These are phyloP conservation scores for Polydrusus tereticollis DNA, from an alignment of 2,888 invertebrate genomes.

Conservation along the genomic window DNA sequence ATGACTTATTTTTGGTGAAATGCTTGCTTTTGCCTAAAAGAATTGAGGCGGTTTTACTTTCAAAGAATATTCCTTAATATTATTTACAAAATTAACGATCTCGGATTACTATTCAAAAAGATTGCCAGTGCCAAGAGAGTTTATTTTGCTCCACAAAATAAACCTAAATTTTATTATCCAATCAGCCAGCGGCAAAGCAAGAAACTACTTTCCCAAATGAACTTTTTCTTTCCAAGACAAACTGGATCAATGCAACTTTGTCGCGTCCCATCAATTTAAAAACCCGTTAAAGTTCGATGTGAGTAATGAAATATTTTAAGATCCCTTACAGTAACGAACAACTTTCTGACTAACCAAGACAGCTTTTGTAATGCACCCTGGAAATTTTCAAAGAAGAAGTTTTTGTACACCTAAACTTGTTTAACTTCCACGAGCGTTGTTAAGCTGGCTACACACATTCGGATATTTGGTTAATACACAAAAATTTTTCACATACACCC, in stretches of 20 bases:
- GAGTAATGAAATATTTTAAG: conserved; percentile 17
- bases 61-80: background rate
- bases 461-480: too few species aligned
- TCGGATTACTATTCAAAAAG: too few species aligned
- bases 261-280: background rate
- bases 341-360: too few species aligned
- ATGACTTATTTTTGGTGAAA: background rate
- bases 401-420: too few species aligned
- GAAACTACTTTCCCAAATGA: conserved; percentile 9
- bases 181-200: background rate
- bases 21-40: background rate
- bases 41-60: background rate
- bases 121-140: too few species aligned
- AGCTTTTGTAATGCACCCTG: too few species aligned
- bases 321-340: too few species aligned
- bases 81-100: too few species aligned
- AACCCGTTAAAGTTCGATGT: conserved; percentile 13
- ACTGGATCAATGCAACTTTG: conserved; percentile 3
- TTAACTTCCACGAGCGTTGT: too few species aligned
- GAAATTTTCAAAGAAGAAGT: too few species aligned
- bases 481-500: too few species aligned
- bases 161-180: background rate
- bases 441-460: too few species aligned
- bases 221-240: conserved; percentile 1
- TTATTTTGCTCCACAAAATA: background rate